These are phyloP conservation scores for Watsonalla binaria DNA, from an alignment of 2,888 invertebrate species.

Conservation along the genomic window DNA sequence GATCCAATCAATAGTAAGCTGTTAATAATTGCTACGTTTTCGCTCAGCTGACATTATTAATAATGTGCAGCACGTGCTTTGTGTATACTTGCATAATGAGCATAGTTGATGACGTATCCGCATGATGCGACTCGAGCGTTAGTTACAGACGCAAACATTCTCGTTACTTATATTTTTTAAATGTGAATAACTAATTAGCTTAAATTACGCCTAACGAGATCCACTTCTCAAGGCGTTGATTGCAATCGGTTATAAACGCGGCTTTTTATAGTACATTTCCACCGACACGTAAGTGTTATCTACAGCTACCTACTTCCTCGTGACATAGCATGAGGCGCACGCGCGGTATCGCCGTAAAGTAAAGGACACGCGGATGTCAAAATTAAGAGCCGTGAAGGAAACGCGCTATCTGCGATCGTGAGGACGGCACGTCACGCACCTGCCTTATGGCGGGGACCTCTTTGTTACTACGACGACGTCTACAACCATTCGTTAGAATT, in stretches of 20 bases:
- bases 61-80: neutral
- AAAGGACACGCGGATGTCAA: constrained; percentile 34
- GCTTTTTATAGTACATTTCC: neutral
- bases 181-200: neutral
- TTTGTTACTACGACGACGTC: neutral
- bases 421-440: constrained; percentile 41
- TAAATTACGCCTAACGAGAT: neutral
- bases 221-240: neutral
- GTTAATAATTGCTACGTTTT: too few relatives aligned
- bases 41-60: too few relatives aligned
- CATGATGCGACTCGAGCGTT: neutral
- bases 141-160: neutral
- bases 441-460: constrained; percentile 25
- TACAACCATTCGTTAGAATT: neutral
- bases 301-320: constrained; percentile 20
- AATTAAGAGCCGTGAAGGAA: constrained; percentile 40
- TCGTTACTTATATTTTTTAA: neutral
- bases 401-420: constrained; percentile 32
- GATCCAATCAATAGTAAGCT: too few relatives aligned
- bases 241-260: neutral
- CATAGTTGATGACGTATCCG: neutral
- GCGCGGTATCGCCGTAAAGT: constrained; percentile 40
- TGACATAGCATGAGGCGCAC: constrained; percentile 23
- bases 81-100: neutral
- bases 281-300: neutral